Conservation (phyloP, 1,140 invertebrate genomes). For the Acromyrmex echinatior region DNA sequence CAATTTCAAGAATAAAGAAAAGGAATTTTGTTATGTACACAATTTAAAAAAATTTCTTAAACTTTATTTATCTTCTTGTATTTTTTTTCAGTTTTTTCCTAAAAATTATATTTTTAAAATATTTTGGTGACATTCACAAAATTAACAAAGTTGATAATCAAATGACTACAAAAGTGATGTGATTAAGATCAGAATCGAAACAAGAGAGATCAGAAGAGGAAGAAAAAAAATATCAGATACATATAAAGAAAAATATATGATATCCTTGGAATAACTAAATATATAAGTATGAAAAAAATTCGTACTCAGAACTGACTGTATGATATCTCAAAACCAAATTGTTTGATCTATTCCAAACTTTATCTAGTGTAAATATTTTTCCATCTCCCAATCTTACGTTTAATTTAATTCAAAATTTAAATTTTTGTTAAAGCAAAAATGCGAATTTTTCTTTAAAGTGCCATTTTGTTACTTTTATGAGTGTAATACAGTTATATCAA, state of each 20-base stretch:
- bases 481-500: neutral
- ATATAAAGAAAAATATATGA: neutral
- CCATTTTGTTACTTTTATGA: neutral
- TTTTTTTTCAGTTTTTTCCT: slow-evolving; percentile 7
- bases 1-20: neutral
- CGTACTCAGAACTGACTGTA: neutral
- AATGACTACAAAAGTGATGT: neutral
- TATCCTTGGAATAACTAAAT: neutral
- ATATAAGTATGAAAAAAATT: neutral
- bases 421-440: neutral
- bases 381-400: neutral
- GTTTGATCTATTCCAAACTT: neutral
- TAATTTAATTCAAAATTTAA: neutral
- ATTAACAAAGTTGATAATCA: neutral
- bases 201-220: neutral
- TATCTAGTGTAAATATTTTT: neutral
- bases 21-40: neutral
- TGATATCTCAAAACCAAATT: neutral
- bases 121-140: neutral
- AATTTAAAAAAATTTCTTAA: neutral
- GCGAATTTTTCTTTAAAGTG: neutral
- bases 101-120: neutral
- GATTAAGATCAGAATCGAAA: neutral
- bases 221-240: neutral
- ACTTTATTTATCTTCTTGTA: neutral